Base-by-base conservation (phyloP, 2,113 vertebrate genomes). In the Lycaon pictus region DNA sequence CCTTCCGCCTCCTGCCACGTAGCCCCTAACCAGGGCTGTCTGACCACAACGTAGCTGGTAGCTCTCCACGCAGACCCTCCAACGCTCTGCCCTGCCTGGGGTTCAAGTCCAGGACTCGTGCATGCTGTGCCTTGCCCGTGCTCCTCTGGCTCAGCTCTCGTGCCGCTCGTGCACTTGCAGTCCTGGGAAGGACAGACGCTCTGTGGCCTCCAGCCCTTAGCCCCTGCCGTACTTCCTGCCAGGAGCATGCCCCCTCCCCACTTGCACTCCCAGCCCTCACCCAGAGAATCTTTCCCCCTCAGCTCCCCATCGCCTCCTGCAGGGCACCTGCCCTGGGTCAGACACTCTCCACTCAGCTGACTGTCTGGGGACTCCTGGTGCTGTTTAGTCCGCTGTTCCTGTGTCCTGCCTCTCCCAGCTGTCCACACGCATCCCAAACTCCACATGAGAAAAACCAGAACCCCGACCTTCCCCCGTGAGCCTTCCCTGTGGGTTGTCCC, bases 101-200 rank as follows among this genome's bases (percentile, higher is more conserved):
- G 27, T 25, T 55, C 3, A 7, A 8, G 19, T 20, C 8, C 11
- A 4, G 15, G 85, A 5, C n/a, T 53, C 48, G 7, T 0, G 13
- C 58, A 11, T 43, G 76, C 23, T 13, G 43, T 7, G 58, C n/a
- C 37, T 17, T 0, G 0, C 27, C 48, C 29, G 7, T 15, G 0
- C 83, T 25, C 19, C 25, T 37, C 84, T 6, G 4, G 32, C 58
- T 19, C 53, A 11, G 11, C 19, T 43, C 25, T 27, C 25, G 9
- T 0, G 7, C 37, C 13, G 11, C 23, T 17, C 1, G 2, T 0
- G 13, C 51, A 17, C 56, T 17, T 56, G 7, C 65, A n/a, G 0
- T 13, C 48, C 56, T 17, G 3, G 89, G n/a, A 20, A 0, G 23
- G 20, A 20, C 58, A 16, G 58, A 32, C 56, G 86, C 17, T 62